These are phyloP conservation scores for Mesoclemmys tuberculata DNA, from an alignment of 2,113 vertebrate species.

Conservation along the genomic window DNA sequence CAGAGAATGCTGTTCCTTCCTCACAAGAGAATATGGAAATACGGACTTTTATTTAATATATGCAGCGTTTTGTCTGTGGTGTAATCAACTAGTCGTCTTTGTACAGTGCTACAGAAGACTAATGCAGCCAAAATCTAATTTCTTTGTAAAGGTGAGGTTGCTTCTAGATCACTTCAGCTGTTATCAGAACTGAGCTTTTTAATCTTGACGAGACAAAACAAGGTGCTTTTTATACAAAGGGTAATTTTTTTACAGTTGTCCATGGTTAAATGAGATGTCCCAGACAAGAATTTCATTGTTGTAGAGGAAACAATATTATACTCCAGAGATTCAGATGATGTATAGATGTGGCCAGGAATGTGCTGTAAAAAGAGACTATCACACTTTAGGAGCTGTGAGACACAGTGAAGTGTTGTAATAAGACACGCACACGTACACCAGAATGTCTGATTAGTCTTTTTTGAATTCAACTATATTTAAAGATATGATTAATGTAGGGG, in stretches of 20 bases:
- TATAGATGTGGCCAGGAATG: not conserved
- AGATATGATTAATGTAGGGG: slow-evolving; percentile 27
- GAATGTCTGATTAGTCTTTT: slow-evolving; percentile 28
- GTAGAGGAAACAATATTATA: not conserved
- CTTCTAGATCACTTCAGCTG: slow-evolving; percentile 16
- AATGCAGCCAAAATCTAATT: not conserved
- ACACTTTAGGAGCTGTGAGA: not conserved
- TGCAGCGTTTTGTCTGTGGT: not conserved
- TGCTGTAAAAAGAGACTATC: not conserved
- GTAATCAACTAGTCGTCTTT: slow-evolving; percentile 29
- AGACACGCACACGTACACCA: not conserved
- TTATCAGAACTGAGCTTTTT: not conserved
- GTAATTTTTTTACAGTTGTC: not conserved
- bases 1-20: slow-evolving; percentile 2
- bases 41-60: not conserved
- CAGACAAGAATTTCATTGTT: not conserved
- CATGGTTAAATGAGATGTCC: not conserved
- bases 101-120: not conserved
- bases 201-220: not conserved
- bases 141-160: slow-evolving; percentile 8
- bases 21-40: not conserved
- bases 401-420: not conserved
- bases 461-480: slow-evolving; percentile 17
- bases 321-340: not conserved
- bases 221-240: slow-evolving; percentile 17